Percentiles rank a stretch among this genome's conserved stretches.
These are phyloP conservation scores for Epicampocera succincta DNA, from an alignment of 2,888 invertebrate species.

Conservation along the genomic window DNA sequence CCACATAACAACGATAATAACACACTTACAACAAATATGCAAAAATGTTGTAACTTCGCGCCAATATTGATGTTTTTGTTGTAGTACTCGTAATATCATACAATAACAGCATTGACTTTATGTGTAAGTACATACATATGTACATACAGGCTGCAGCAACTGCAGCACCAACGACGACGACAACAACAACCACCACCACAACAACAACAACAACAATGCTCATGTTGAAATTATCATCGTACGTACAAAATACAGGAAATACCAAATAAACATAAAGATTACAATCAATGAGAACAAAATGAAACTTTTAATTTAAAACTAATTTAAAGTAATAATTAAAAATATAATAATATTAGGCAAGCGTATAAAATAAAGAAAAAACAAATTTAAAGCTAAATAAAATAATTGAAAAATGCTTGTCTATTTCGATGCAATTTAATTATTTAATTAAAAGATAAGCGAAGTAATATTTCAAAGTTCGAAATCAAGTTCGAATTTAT, in stretches of 20 bases:
- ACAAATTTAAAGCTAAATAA: neutral
- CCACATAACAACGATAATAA: slow-evolving; percentile 44
- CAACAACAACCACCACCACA: too few relatives aligned
- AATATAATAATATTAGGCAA: too few relatives aligned
- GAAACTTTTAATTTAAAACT: neutral
- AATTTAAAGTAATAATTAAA: too few relatives aligned
- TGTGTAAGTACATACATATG: too few relatives aligned
- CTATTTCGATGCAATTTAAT: too few relatives aligned
- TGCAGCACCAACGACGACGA: slow-evolving; percentile 4
- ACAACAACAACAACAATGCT: slow-evolving; percentile 16
- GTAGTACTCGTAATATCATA: slow-evolving; percentile 44
- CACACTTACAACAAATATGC: slow-evolving; percentile 44
- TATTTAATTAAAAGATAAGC: too few relatives aligned
- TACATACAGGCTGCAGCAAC: slow-evolving; percentile 20
- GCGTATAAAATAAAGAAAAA: neutral
- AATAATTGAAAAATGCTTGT: neutral
- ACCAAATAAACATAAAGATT: slow-evolving; percentile 68
- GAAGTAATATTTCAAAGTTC: neutral
- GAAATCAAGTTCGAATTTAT: slow-evolving; percentile 14
- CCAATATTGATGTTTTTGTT: slow-evolving; percentile 57
- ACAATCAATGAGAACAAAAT: slow-evolving; percentile 57
- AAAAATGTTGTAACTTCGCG: slow-evolving; percentile 66
- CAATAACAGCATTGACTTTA: slow-evolving; percentile 5
- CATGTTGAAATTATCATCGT: slow-evolving; percentile 46
- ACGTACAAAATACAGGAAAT: slow-evolving; percentile 66